Conservation (phyloP, 2,888 invertebrate genomes). For the Hydrotaea cyrtoneurina region DNA sequence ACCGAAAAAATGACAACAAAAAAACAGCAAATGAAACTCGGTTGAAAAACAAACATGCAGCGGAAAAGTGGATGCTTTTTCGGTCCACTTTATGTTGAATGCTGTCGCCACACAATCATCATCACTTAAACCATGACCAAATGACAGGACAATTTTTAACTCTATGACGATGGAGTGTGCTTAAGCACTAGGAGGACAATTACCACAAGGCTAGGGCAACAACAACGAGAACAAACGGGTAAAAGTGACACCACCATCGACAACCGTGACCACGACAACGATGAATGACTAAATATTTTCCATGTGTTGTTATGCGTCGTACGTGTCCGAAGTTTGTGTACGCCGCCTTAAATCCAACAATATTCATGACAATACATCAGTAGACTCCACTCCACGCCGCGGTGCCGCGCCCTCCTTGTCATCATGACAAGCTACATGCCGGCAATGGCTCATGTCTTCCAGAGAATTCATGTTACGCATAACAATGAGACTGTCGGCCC, state of each 20-base stretch:
- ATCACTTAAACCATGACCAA: neutral
- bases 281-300: constrained; percentile 11
- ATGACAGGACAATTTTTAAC: constrained; percentile 21
- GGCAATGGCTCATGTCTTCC: neutral
- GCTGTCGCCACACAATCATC: neutral
- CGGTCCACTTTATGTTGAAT: too few relatives aligned
- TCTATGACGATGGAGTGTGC: neutral
- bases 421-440: neutral
- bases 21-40: neutral
- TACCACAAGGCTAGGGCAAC: neutral
- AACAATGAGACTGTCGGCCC: constrained; percentile 41
- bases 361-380: neutral
- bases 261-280: neutral
- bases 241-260: neutral
- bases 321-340: neutral
- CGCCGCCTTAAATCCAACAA: neutral
- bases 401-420: neutral
- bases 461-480: constrained; percentile 54
- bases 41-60: neutral
- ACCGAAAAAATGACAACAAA: neutral
- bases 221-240: neutral
- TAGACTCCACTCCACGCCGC: too few relatives aligned
- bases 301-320: neutral
- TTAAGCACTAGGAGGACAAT: neutral
- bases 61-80: neutral